Percentiles rank a stretch among this genome's conserved stretches.
Evolutionary conservation across 2,113 vertebrate species (phyloP).

Genomic region (Gavialis gangeticus): DNA sequence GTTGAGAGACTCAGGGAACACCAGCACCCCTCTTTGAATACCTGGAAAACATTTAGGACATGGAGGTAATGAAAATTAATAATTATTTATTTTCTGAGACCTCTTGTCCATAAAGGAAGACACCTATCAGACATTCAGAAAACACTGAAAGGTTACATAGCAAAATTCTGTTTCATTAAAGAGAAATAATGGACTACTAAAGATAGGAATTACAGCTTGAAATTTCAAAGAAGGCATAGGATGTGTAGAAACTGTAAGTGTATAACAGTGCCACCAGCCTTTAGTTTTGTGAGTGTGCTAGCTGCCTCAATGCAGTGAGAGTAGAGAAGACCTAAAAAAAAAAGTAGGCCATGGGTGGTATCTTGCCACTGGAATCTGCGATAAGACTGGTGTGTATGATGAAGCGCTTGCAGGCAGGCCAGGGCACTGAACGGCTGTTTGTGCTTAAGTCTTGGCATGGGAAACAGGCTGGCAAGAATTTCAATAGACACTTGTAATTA

Average conservation of each 20-base stretch:
- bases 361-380: neutral
- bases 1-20: neutral
- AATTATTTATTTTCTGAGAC: neutral
- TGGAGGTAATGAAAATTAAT: neutral
- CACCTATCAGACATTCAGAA: neutral
- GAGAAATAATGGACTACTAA: neutral
- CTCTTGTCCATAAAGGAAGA: neutral
- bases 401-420: slow-evolving; percentile 1
- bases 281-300: neutral
- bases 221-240: neutral
- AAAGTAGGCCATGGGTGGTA: neutral
- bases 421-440: neutral
- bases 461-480: slow-evolving; percentile 12
- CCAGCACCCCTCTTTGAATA: neutral
- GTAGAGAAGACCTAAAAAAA: neutral
- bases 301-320: neutral
- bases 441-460: neutral
- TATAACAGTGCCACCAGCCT: neutral
- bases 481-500: neutral
- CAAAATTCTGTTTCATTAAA: neutral
- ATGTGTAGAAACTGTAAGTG: neutral
- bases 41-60: neutral
- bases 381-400: neutral
- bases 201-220: neutral
- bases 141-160: neutral